Conservation (phyloP, 2,113 vertebrate genomes). For the Willisornis vidua region DNA sequence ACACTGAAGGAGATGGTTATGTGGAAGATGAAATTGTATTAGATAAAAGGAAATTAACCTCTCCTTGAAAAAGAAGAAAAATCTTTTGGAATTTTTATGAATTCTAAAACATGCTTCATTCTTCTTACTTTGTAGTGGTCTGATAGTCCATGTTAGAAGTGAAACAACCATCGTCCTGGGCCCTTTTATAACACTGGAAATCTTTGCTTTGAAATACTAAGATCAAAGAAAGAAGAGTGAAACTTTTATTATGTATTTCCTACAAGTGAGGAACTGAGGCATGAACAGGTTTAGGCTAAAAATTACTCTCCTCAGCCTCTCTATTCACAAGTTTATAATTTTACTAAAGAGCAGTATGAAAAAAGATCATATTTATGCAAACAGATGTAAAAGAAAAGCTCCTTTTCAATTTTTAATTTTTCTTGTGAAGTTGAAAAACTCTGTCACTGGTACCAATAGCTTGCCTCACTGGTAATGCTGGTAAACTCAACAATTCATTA, state of each 20-base stretch:
- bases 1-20: background rate
- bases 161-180: background rate
- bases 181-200: background rate
- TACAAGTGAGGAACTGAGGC: background rate
- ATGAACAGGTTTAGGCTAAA: background rate
- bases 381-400: background rate
- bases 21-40: background rate
- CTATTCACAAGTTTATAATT: background rate
- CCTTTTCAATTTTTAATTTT: background rate
- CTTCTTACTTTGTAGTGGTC: background rate
- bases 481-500: constrained; percentile 4
- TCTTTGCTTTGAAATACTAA: background rate
- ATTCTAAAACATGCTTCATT: background rate
- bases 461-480: background rate
- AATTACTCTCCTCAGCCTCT: background rate
- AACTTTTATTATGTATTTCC: background rate
- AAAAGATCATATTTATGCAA: background rate
- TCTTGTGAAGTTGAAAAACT: background rate
- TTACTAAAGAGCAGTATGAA: background rate
- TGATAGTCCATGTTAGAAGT: background rate
- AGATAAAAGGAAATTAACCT: background rate
- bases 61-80: background rate
- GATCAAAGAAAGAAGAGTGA: background rate
- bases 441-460: background rate
- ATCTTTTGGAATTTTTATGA: background rate